Conservation (phyloP, 2,888 invertebrate genomes). For the Aporophyla nigra region DNA sequence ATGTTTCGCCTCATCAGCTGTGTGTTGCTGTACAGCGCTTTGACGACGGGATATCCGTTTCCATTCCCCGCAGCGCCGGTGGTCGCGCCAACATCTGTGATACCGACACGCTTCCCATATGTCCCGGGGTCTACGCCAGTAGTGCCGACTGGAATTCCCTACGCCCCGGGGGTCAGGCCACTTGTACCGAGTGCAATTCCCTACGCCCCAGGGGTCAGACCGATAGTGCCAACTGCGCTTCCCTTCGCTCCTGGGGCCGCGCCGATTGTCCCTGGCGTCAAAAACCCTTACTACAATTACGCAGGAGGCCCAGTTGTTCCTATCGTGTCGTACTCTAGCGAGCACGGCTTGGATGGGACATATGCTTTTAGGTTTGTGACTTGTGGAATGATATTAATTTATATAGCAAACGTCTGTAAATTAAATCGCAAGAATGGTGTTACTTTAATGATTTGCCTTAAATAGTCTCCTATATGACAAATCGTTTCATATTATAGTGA, state of each 20-base stretch:
- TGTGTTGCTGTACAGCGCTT: slow-evolving; percentile 65
- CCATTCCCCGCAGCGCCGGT: slow-evolving; percentile 60
- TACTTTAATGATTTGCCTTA: background rate
- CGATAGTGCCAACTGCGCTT: slow-evolving; percentile 55
- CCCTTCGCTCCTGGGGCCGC: slow-evolving; percentile 63
- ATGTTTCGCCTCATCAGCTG: slow-evolving; percentile 68
- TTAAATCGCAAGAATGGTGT: background rate
- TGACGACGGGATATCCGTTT: slow-evolving; percentile 59
- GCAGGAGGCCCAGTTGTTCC: slow-evolving; percentile 82
- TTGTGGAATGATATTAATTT: background rate
- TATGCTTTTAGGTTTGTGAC: slow-evolving; percentile 88
- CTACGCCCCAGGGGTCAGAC: slow-evolving; percentile 1
- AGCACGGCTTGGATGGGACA: slow-evolving; percentile 91
- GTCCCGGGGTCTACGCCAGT: slow-evolving; percentile 31
- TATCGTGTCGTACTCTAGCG: slow-evolving; percentile 89
- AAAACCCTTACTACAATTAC: slow-evolving; percentile 78
- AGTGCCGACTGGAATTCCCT: slow-evolving; percentile 62
- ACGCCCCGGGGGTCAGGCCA: slow-evolving; percentile 53
- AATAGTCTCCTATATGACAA: background rate
- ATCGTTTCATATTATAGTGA: background rate
- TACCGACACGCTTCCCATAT: slow-evolving; percentile 58
- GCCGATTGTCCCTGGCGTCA: slow-evolving; percentile 68
- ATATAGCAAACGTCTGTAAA: background rate
- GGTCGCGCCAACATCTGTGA: slow-evolving; percentile 46
- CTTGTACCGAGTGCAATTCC: slow-evolving; percentile 5